Evolutionary conservation across 2,113 vertebrate genomes (phyloP).

Genomic region (Phalacrocorax aristotelis): DNA sequence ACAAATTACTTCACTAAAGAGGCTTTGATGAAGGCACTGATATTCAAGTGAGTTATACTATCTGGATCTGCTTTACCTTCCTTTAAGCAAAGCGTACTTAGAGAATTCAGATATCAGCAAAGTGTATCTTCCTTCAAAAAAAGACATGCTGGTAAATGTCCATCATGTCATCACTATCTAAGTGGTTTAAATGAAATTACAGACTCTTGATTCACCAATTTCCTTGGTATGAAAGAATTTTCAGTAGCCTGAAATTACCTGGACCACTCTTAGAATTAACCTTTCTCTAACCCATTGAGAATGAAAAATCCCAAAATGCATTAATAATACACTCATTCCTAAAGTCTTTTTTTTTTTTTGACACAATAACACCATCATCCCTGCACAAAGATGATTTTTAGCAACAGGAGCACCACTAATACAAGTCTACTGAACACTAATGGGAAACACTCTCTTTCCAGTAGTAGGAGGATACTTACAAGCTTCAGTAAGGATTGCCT

Average conservation of each 20-base stretch:
- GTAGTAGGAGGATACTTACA: neutral
- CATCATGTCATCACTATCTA: neutral
- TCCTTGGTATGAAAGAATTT: neutral
- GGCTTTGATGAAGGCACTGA: neutral
- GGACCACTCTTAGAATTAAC: neutral
- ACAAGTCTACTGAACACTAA: neutral
- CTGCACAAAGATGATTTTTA: neutral
- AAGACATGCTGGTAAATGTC: neutral
- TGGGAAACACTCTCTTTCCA: neutral
- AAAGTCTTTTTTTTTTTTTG: neutral
- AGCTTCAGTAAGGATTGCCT: neutral
- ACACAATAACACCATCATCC: fast-evolving
- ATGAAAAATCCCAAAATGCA: neutral
- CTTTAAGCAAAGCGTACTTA: neutral
- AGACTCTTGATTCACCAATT: neutral
- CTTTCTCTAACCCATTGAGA: neutral
- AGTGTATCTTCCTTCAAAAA: neutral
- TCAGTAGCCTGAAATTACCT: neutral
- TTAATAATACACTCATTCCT: neutral
- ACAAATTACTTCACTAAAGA: neutral
- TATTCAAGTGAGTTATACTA: neutral
- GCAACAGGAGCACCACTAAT: neutral
- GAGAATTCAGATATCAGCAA: neutral
- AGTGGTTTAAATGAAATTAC: neutral
- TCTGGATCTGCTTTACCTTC: neutral